These are phyloP conservation scores for Protobothrops mucrosquamatus DNA, from an alignment of 2,113 vertebrate genomes.

Conservation along the genomic window DNA sequence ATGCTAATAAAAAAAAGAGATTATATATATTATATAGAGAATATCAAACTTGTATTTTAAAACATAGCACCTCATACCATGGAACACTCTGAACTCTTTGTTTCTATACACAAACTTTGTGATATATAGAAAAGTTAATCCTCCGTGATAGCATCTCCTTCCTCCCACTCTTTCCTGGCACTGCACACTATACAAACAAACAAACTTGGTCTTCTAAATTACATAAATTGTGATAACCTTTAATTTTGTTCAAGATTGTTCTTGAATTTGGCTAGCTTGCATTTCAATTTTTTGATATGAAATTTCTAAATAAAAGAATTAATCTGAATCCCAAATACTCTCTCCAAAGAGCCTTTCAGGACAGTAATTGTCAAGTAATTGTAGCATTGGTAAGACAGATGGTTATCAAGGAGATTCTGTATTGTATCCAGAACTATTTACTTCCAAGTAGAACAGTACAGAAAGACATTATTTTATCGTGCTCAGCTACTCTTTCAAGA, in stretches of 20 bases:
- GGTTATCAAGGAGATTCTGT: not conserved
- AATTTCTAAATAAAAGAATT: not conserved
- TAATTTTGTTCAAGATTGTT: not conserved
- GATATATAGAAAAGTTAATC: not conserved
- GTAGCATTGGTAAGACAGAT: not conserved
- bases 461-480: not conserved
- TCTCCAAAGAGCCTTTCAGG: not conserved
- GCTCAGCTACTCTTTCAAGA: not conserved
- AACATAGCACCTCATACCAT: not conserved
- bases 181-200: not conserved
- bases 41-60: not conserved
- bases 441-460: not conserved
- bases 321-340: not conserved
- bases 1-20: not conserved
- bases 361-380: not conserved
- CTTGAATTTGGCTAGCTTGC: not conserved
- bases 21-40: too few relatives aligned
- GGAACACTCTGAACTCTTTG: not conserved
- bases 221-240: not conserved
- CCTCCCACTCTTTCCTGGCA: not conserved
- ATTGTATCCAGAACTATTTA: not conserved
- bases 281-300: not conserved
- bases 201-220: not conserved
- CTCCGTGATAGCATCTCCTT: not conserved
- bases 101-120: not conserved